These are phyloP conservation scores for Suricata suricatta DNA, from an alignment of 2,113 vertebrate genomes.

Conservation along the genomic window DNA sequence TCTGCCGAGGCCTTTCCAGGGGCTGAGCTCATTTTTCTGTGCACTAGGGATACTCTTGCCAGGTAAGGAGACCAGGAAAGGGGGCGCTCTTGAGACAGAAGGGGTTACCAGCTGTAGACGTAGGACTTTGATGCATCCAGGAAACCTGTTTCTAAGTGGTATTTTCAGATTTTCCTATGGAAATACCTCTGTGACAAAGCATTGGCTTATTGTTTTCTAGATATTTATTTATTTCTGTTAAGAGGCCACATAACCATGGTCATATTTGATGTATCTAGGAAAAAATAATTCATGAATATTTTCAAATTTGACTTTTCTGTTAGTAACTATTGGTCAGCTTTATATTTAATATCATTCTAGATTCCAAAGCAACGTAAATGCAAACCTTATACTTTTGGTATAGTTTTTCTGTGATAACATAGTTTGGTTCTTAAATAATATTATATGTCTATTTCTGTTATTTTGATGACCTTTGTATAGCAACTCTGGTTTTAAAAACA, in stretches of 20 bases:
- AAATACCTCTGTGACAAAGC: not conserved
- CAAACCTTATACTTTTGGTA: not conserved
- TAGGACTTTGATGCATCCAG: not conserved
- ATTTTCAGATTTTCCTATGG: not conserved
- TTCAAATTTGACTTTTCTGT: constrained; percentile 30
- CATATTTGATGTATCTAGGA: not conserved
- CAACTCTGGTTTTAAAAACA: not conserved
- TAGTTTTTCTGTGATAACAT: not conserved
- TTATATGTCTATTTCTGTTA: constrained; percentile 8
- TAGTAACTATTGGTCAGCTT: not conserved
- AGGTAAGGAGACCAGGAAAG: not conserved
- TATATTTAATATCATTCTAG: not conserved
- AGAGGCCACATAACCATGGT: not conserved
- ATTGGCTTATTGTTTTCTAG: not conserved
- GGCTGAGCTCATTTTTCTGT: not conserved
- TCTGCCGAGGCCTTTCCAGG: not conserved
- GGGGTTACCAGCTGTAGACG: rapidly evolving
- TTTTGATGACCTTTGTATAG: not conserved
- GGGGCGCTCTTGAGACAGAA: no score
- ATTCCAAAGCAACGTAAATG: constrained; percentile 2
- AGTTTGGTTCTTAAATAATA: constrained; percentile 20
- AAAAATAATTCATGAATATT: constrained; percentile 3
- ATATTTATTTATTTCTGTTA: not conserved
- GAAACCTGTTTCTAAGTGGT: not conserved
- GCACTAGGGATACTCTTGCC: not conserved